Base-by-base conservation (phyloP, 2,888 invertebrate species). In the Pachymerium ferrugineum region DNA sequence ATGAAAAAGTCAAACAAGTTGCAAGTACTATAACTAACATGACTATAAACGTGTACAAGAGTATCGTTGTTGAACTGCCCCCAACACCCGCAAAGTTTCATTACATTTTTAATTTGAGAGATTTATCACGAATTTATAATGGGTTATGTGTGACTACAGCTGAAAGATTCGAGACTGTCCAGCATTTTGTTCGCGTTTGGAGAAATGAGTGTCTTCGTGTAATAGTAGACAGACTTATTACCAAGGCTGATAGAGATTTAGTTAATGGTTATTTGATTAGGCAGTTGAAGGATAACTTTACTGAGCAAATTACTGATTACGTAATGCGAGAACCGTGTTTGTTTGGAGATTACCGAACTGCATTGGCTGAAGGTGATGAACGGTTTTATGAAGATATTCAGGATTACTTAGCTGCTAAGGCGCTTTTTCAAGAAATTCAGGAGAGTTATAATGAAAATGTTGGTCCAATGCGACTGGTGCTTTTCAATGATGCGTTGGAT, bases 51-150 rank as follows among this genome's bases (percentile, higher is more conserved):
- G 83, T 96, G 16, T 96, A 94, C 81, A 90, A 91, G 87, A 91
- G 88, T 78, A 86, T 92, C 47, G 88, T 91, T 75, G 85, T 86
- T 22, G 90, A 93, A 76, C 84, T 96, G 73, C 93, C 94, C 0
- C 94, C 95, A 1, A 96, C 94, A 0, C 96, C 96, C 0, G 90
- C 91, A 4, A 94, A 93, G 83, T 96, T 96, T 84, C 95, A 96
- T 84, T 96, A 96, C 84, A 92, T 94, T 78, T 96, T 95, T 85
- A 95, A 95, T 83, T 87, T 96, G 82, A 88, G 94, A 68, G 96
- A 96, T 84, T 83, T 96, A 78, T 94, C 94, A 0, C 87, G 94
- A 74, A 88, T 96, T 76, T 89, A 88, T 78, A 90, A 90, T 14
- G 95, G 96, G 0, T 82, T 96, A 81, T 88, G 91, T 74, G 88